These are phyloP conservation scores for Nomada ruficornis DNA, from an alignment of 2,888 invertebrate genomes.

Conservation along the genomic window DNA sequence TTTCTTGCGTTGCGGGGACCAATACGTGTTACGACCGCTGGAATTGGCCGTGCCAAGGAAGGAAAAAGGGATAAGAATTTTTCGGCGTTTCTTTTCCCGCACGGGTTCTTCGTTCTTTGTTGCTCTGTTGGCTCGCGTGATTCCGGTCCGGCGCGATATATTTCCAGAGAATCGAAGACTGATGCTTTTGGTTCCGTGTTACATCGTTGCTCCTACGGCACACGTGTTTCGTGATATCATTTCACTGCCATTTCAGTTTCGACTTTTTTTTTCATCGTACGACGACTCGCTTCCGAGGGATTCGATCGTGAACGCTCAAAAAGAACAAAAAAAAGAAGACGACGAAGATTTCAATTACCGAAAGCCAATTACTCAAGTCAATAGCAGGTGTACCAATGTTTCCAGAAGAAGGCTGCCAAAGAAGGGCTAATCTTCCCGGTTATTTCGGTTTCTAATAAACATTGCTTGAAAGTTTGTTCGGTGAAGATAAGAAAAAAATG, in stretches of 20 bases:
- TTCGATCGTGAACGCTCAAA: neutral
- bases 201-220: constrained; percentile 15
- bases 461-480: neutral
- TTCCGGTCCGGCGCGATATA: constrained; percentile 30
- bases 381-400: neutral
- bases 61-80: neutral
- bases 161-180: constrained; percentile 66
- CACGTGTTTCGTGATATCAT: constrained; percentile 24
- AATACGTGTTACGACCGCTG: constrained; percentile 25
- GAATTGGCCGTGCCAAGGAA: constrained; percentile 15
- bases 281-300: neutral
- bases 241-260: constrained; percentile 45
- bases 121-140: constrained; percentile 35
- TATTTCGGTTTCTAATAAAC: neutral
- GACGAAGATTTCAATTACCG: neutral
- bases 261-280: neutral
- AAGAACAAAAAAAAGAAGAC: neutral
- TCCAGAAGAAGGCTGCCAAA: constrained; percentile 10
- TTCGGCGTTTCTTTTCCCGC: neutral
- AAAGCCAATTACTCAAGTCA: neutral
- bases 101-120: neutral
- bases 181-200: constrained; percentile 51
- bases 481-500: too few species aligned
- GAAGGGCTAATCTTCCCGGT: neutral
- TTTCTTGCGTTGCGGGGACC: constrained; percentile 54